phyloP scores from a whole-genome alignment of 1,140 invertebrate species.

The Drosophila leontia region DNA sequence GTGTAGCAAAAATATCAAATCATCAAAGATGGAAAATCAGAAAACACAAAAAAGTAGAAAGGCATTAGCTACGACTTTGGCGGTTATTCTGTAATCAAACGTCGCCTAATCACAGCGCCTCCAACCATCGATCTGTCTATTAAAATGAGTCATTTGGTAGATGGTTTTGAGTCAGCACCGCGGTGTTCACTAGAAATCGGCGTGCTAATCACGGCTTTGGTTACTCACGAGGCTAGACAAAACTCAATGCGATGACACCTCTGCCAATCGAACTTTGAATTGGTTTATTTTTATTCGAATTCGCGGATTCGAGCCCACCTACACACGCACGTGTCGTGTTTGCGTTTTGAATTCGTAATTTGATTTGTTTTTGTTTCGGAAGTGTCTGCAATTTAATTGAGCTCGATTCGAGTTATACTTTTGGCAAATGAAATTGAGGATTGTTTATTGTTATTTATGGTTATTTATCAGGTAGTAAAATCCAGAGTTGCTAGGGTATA shows the following conservation, averaged over 20 bases:
- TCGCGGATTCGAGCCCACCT: constrained; percentile 17
- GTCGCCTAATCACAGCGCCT: constrained; percentile 35
- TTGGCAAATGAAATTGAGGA: background rate
- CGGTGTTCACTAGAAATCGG: constrained; percentile 54
- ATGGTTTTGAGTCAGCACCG: constrained; percentile 61
- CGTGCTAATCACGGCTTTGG: constrained; percentile 52
- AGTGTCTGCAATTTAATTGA: constrained; percentile 62
- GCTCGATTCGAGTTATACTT: constrained; percentile 13
- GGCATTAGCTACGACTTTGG: constrained; percentile 31
- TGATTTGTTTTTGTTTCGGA: constrained; percentile 39
- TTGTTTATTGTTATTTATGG: constrained; percentile 1
- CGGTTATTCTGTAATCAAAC: constrained; percentile 62
- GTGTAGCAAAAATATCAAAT: constrained; percentile 14
- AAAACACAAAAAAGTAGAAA: constrained; percentile 50
- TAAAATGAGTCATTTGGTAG: constrained; percentile 61
- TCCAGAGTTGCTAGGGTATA: background rate
- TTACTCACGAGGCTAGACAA: constrained; percentile 52
- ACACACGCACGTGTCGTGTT: constrained; percentile 51
- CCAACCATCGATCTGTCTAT: constrained; percentile 44
- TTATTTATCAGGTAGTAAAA: background rate
- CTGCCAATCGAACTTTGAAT: constrained; percentile 16
- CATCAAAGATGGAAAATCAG: constrained; percentile 13
- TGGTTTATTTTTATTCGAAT: constrained; percentile 18
- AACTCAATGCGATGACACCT: constrained; percentile 32
- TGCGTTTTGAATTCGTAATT: constrained; percentile 49